Conservation (phyloP, 2,888 invertebrate species). For the Ligdia adustata region DNA sequence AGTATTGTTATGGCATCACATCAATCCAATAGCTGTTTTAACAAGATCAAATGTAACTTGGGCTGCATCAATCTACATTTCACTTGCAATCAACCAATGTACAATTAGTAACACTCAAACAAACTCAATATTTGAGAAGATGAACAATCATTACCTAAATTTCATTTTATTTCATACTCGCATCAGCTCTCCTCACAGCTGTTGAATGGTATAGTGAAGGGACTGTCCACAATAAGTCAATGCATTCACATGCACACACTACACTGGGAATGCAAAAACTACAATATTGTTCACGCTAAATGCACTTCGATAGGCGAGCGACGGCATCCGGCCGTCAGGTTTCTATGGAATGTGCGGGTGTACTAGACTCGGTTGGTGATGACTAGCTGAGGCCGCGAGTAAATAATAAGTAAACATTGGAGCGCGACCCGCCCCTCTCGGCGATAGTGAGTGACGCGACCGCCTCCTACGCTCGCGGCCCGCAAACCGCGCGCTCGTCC, state of each 20-base stretch:
- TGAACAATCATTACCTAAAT: constrained; percentile 66
- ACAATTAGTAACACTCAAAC: constrained; percentile 7
- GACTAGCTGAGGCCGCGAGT: constrained; percentile 68
- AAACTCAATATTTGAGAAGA: neutral
- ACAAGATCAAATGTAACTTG: constrained; percentile 37
- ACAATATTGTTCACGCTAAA: constrained; percentile 65
- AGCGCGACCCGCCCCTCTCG: constrained; percentile 66
- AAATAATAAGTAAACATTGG: constrained; percentile 76
- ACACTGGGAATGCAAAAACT: constrained; percentile 60
- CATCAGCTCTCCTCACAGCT: constrained; percentile 64
- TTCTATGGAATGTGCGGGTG: constrained; percentile 75
- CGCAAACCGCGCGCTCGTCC: no score
- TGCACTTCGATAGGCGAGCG: constrained; percentile 63
- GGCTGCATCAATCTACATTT: constrained; percentile 42
- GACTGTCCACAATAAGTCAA: constrained; percentile 40
- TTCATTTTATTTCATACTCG: constrained; percentile 82
- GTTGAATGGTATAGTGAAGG: constrained; percentile 50
- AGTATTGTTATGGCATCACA: constrained; percentile 30
- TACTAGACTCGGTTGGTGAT: constrained; percentile 57
- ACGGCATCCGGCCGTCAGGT: constrained; percentile 54
- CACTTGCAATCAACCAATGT: constrained; percentile 21
- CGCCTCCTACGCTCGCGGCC: constrained; percentile 50
- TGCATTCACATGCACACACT: constrained; percentile 59
- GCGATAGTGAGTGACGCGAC: constrained; percentile 66
- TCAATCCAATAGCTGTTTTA: constrained; percentile 26